Evolutionary conservation across 2,113 vertebrate species (phyloP).

Genomic region (Steatornis caripensis): DNA sequence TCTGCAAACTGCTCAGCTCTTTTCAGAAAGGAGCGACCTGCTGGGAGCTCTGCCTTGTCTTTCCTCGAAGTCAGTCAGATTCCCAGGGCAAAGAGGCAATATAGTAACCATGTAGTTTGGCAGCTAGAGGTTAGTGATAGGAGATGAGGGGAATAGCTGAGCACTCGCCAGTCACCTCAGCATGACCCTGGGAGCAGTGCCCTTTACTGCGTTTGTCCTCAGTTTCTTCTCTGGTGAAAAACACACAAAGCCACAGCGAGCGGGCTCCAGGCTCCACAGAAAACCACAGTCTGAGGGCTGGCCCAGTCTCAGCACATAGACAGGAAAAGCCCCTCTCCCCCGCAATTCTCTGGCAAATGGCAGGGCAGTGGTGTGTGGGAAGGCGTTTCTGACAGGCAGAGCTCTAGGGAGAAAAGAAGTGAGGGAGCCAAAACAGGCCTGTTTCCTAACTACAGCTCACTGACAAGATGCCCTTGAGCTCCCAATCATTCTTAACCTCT

Average conservation of each 20-base stretch:
- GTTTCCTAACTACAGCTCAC: conserved; percentile 38
- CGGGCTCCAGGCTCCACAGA: conserved; percentile 49
- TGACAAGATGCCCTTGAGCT: conserved; percentile 55
- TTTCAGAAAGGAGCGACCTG: background rate
- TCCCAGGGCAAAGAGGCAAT: background rate
- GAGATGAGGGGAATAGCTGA: background rate
- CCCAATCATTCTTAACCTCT: conserved; percentile 24
- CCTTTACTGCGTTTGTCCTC: background rate
- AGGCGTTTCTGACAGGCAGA: conserved; percentile 68
- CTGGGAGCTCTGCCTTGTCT: background rate
- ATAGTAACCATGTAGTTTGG: background rate
- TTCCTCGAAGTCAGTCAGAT: background rate
- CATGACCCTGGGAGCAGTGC: background rate
- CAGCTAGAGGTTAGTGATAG: background rate
- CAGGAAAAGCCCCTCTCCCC: conserved; percentile 74
- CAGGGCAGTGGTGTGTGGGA: conserved; percentile 66
- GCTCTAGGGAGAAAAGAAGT: conserved; percentile 59
- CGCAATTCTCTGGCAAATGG: conserved; percentile 67
- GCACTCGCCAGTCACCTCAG: background rate
- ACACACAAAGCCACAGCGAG: conserved; percentile 37
- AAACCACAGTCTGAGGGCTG: conserved; percentile 69
- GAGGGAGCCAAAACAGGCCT: conserved; percentile 63
- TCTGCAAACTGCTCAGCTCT: background rate
- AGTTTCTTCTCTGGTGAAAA: conserved; percentile 54
- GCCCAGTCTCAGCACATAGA: conserved; percentile 59